Conservation (phyloP, 2,888 invertebrate genomes). For the Cantharis rufa region DNA sequence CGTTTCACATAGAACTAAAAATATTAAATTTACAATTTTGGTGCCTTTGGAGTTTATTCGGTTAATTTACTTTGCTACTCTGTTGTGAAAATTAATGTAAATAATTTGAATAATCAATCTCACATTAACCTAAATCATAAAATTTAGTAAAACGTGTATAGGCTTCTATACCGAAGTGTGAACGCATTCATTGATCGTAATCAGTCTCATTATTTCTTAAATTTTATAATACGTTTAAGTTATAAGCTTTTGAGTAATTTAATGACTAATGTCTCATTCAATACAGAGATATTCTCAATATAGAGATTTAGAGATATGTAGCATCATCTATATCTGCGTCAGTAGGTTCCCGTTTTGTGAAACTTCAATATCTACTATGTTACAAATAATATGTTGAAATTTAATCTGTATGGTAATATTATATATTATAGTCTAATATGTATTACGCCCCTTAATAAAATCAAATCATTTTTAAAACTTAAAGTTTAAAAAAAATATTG, state of each 20-base stretch:
- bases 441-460: too few species aligned
- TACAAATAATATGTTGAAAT: too few species aligned
- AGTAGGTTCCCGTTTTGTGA: too few species aligned
- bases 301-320: too few species aligned
- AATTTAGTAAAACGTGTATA: background rate
- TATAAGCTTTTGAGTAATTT: background rate
- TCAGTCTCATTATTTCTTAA: background rate
- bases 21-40: conserved; percentile 41
- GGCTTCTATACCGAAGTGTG: background rate
- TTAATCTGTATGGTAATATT: too few species aligned
- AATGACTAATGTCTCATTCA: background rate
- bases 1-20: conserved; percentile 33
- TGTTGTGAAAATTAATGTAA: background rate
- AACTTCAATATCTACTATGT: too few species aligned
- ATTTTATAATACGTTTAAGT: background rate
- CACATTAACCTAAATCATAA: background rate
- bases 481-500: too few species aligned
- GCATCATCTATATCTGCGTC: too few species aligned
- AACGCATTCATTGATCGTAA: background rate
- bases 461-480: too few species aligned
- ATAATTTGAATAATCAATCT: background rate
- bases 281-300: too few species aligned
- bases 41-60: conserved; percentile 37
- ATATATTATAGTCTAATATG: too few species aligned
- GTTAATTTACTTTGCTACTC: conserved; percentile 28